Evolutionary conservation across 2,113 vertebrate genomes (phyloP), one percentile per base, ranked within the genome.

Genomic region (Ifrita kowaldi): DNA sequence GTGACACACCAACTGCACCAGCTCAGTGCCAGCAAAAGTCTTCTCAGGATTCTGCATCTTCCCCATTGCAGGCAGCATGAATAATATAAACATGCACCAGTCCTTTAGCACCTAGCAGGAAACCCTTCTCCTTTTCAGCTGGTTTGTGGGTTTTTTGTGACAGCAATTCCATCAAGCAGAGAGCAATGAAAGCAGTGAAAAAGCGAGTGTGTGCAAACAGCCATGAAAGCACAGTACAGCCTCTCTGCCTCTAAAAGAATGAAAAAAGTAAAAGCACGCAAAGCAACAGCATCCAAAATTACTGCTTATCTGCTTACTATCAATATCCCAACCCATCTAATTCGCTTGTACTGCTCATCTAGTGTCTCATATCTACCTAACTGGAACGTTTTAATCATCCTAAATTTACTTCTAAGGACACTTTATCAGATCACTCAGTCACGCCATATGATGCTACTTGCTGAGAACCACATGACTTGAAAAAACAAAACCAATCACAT

Each of bases 401-500:
- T 7, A 9, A 94, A 68, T 94, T 93, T 93, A 73, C 75, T 94
- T 96, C 70, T 70, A 47, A 93, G 73, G 83, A 28, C 37, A 93
- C 49, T 71, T 93, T 83, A 93, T 82, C 95, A 91, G 73, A 79
- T 92, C 46, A 74, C 33, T 90, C 47, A 85, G 89, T 77, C 69
- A 79, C 5, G 1, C 67, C 62, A 26, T 39, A 82, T 55, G 60
- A 93, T 42, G 47, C 57, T 78, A 82, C 62, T 93, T 46, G 73
- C 90, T 84, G 78, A 93, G 79, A 90, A 87, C 22, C 81, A 96
- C 53, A 94, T 68, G 50, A 85, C 56, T 91, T n/a, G 44, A 82
- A 90, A 93, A 94, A 93, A 41, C 37, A 80, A 95, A 88, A 71
- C 0, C 32, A 84, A 93, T 77, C 90, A 96, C 91, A 95, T 90